These are phyloP conservation scores for Patella vulgata DNA, from an alignment of 1,140 invertebrate species.

Conservation along the genomic window DNA sequence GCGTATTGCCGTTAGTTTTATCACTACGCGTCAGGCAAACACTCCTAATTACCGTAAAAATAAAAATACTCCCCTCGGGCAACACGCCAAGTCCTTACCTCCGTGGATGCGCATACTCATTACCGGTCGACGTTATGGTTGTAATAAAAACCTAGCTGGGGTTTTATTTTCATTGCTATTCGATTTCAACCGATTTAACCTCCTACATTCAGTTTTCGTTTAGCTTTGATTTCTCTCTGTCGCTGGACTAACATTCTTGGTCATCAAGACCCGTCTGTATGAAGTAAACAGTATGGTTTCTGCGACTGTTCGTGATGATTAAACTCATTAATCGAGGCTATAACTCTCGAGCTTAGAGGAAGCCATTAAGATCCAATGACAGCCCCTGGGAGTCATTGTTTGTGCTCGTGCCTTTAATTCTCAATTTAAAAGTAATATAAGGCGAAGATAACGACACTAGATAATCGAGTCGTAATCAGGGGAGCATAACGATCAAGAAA, in stretches of 20 bases:
- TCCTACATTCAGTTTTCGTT: constrained; percentile 7
- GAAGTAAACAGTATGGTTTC: neutral
- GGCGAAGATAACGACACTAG: constrained; percentile 4
- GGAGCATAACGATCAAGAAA: constrained; percentile 4
- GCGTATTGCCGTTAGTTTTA: neutral
- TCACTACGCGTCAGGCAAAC: neutral
- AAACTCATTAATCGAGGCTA: neutral
- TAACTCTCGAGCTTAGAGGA: neutral
- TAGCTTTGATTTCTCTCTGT: constrained; percentile 1
- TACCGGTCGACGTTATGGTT: constrained; percentile 5
- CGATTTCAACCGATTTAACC: too few relatives aligned
- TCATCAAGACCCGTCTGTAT: neutral
- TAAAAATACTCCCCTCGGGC: neutral
- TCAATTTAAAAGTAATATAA: constrained; percentile 14
- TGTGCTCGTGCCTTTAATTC: constrained; percentile 3
- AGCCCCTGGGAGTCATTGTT: constrained; percentile 4
- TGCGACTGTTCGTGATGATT: neutral
- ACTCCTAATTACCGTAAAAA: neutral
- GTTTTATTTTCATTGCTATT: too few relatives aligned
- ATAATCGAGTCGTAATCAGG: constrained; percentile 9
- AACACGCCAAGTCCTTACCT: neutral
- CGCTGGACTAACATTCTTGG: constrained; percentile 1
- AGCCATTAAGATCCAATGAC: neutral
- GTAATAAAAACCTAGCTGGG: too few relatives aligned
- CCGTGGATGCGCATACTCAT: neutral